These are phyloP conservation scores for zebrafish (Danio rerio) DNA, from an alignment of 2,113 vertebrate genomes.

Conservation along the genomic window DNA sequence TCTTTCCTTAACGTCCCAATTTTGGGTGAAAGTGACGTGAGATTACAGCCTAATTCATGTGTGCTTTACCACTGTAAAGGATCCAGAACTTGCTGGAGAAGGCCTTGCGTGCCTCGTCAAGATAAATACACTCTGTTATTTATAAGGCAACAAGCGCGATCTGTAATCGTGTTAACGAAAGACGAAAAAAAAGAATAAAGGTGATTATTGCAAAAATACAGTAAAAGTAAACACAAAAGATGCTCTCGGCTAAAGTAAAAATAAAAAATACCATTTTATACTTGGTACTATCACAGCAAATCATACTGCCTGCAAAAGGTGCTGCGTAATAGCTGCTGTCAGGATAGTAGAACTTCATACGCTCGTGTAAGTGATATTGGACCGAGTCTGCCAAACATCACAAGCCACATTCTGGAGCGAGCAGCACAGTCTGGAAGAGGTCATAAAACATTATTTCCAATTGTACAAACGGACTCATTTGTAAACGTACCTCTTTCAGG, in stretches of 20 bases:
- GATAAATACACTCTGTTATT: conserved; percentile 45
- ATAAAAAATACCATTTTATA: conserved; percentile 57
- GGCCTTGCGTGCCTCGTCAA: conserved; percentile 13
- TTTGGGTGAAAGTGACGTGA: conserved; percentile 32
- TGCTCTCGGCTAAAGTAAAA: conserved; percentile 28
- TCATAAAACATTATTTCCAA: neutral
- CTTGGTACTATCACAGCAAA: conserved; percentile 55
- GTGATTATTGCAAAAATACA: conserved; percentile 45
- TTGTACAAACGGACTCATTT: conserved; percentile 25
- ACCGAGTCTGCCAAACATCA: conserved; percentile 18
- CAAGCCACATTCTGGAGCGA: conserved; percentile 29
- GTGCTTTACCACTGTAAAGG: neutral
- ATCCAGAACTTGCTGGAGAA: neutral
- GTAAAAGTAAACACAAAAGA: conserved; percentile 53
- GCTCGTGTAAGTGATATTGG: neutral
- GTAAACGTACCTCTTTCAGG: conserved; percentile 41
- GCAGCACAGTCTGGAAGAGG: conserved; percentile 21
- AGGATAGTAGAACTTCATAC: conserved; percentile 29
- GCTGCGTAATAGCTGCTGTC: conserved; percentile 37
- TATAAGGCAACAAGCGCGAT: conserved; percentile 49
- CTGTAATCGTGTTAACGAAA: conserved; percentile 46
- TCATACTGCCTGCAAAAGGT: conserved; percentile 40
- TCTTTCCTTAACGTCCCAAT: conserved; percentile 23
- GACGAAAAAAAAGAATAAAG: conserved; percentile 41
- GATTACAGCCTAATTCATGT: neutral